Evolutionary conservation across 2,113 vertebrate genomes (phyloP).

Genomic region (Miniopterus natalensis): DNA sequence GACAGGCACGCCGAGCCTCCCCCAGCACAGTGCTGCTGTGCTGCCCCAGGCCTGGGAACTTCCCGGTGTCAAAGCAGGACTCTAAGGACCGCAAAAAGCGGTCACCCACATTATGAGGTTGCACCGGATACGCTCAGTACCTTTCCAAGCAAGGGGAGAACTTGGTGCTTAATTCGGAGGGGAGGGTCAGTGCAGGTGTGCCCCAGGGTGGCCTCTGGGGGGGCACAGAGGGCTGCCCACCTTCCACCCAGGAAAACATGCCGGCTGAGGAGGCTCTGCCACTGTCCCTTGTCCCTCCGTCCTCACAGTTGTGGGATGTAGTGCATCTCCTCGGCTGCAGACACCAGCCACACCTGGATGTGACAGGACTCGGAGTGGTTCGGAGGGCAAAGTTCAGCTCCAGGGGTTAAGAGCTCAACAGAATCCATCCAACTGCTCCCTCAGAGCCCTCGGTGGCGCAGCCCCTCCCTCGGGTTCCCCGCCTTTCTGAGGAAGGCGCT

Average conservation of each 20-base stretch:
- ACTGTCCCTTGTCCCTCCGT: not conserved
- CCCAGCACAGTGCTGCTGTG: not conserved
- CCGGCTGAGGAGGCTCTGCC: not conserved
- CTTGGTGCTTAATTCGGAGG: not conserved
- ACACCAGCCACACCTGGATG: not conserved
- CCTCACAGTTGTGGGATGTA: not conserved
- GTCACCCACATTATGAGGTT: rapidly evolving
- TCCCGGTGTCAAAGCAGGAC: not conserved
- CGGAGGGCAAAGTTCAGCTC: not conserved
- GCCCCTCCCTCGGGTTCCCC: not conserved
- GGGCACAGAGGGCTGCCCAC: not conserved
- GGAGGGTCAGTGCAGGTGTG: not conserved
- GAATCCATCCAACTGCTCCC: rapidly evolving
- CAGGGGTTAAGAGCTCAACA: not conserved
- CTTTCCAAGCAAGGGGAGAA: not conserved
- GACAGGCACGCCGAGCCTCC: not conserved
- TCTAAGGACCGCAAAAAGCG: not conserved
- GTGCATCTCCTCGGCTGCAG: not conserved
- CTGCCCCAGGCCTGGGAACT: constrained; percentile 1
- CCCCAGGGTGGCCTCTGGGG: not conserved
- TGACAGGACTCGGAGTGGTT: not conserved
- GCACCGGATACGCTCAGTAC: not conserved
- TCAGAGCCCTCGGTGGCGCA: rapidly evolving
- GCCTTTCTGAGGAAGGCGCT: not conserved
- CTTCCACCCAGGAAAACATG: rapidly evolving